Evolutionary conservation across 2,113 vertebrate genomes (phyloP).

Genomic region (Pleuronectes platessa): DNA sequence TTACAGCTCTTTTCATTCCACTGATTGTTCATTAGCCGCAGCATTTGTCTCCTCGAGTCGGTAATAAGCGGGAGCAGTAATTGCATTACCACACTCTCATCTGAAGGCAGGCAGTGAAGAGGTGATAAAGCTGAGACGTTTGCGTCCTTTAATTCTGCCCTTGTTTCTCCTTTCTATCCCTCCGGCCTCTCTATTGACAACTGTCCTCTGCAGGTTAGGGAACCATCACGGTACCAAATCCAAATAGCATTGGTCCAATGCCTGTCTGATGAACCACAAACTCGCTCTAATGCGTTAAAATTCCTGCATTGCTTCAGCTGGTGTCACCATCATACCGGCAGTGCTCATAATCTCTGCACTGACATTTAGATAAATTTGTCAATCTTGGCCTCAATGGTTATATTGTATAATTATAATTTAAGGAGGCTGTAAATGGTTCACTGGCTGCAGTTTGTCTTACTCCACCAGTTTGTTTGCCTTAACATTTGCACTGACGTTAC

Average conservation of each 20-base stretch:
- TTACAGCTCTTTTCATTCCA: slow-evolving; percentile 2
- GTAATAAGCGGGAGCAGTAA: slow-evolving; percentile 21
- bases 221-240: slow-evolving; percentile 14
- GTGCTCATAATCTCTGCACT: neutral
- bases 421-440: neutral
- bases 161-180: neutral
- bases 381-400: neutral
- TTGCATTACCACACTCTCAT: slow-evolving; percentile 28
- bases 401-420: neutral
- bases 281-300: neutral
- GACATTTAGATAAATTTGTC: neutral
- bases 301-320: neutral
- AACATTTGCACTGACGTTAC: neutral
- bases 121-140: slow-evolving; percentile 18
- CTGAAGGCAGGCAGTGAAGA: slow-evolving; percentile 27
- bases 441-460: neutral
- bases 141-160: slow-evolving; percentile 14
- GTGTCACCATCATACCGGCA: too few species aligned
- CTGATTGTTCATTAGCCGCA: slow-evolving; percentile 35
- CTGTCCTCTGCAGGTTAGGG: slow-evolving; percentile 23
- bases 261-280: slow-evolving; percentile 24
- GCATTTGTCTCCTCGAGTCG: slow-evolving; percentile 30
- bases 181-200: slow-evolving; percentile 22
- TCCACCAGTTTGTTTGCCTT: too few species aligned
- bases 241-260: slow-evolving; percentile 18